Evolutionary conservation across 2,113 vertebrate genomes (phyloP), one percentile per base, ranked within the genome.

Genomic region (Colaptes auratus): DNA sequence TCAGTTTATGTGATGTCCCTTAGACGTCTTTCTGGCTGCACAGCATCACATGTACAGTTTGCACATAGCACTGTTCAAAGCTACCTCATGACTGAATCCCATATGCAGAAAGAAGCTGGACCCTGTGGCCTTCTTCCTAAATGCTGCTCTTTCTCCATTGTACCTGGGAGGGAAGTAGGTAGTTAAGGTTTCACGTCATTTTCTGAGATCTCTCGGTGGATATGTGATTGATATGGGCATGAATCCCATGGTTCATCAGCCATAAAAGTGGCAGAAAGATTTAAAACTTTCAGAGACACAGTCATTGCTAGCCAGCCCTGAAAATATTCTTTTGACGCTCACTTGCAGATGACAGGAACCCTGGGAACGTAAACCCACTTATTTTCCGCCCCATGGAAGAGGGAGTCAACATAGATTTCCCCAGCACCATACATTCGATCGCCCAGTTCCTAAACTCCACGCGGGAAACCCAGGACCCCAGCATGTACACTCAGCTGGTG

Each of bases 271-370:
- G 35, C 44, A 94, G 73, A 44, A 86, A 70, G 39, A 28, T 86
- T 88, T 60, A 46, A 86, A 72, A 70, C 86, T 50, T 81, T 86
- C 72, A 36, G 82, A 94, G 66, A n/a, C 3, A 1, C 50, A 56
- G 55, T 24, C 46, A 9, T 14, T 92, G 81, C 94, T 94, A 92
- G 97, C 92, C 89, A 96, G 94, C 89, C 97, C 97, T 98, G 95
- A 98, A 98, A 98, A 98, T 98, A 98, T 98, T 99, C 97, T 99
- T 98, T 98, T 99, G 98, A 98, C 98, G 71, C 99, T 99, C 99
- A 98, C 98, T 99, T 99, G 97, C 99, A 99, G 99, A 99, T 99
- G 98, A 97, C 98, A 97, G 96, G 91, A 88, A 97, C 96, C 94
- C 97, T 94, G 96, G 97, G 96, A 97, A 95, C 93, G 96, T 97